A percentile compares a stretch with the other conserved stretches of the same genome.
These are phyloP conservation scores for Agrilus mali DNA, from an alignment of 2,888 invertebrate genomes.

Conservation along the genomic window DNA sequence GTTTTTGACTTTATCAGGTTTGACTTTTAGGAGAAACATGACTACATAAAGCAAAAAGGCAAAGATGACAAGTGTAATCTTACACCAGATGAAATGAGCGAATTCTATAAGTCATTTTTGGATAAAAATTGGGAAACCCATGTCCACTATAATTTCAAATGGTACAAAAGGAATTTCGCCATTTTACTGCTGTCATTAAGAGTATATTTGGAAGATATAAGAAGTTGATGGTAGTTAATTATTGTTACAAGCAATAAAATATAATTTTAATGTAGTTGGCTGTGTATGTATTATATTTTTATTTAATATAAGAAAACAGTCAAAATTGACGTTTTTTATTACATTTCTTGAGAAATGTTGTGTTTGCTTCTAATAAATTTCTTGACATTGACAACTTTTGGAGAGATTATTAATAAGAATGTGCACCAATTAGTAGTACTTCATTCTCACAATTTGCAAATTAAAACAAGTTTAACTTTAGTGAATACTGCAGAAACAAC, in stretches of 20 bases:
- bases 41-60: conserved; percentile 25
- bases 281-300: background rate
- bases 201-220: conserved; percentile 38
- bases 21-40: conserved; percentile 30
- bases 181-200: conserved; percentile 48
- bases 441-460: conserved; percentile 10
- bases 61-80: conserved; percentile 38
- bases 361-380: conserved; percentile 2
- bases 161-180: conserved; percentile 69
- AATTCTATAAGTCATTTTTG: conserved; percentile 75
- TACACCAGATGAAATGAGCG: conserved; percentile 74
- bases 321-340: background rate
- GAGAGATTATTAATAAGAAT: conserved; percentile 9
- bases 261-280: background rate
- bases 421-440: conserved; percentile 8
- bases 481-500: conserved; percentile 1
- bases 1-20: background rate
- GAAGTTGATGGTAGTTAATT: conserved; percentile 10
- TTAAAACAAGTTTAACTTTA: conserved; percentile 3
- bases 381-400: conserved; percentile 1
- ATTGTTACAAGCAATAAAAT: background rate
- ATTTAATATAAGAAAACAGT: too few relatives aligned
- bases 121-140: conserved; percentile 71
- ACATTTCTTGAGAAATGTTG: conserved; percentile 1
- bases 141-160: conserved; percentile 63